A percentile compares a stretch with the other conserved stretches of the same genome.
These are phyloP conservation scores for Agriotes lineatus DNA, from an alignment of 2,888 invertebrate species.

Conservation along the genomic window DNA sequence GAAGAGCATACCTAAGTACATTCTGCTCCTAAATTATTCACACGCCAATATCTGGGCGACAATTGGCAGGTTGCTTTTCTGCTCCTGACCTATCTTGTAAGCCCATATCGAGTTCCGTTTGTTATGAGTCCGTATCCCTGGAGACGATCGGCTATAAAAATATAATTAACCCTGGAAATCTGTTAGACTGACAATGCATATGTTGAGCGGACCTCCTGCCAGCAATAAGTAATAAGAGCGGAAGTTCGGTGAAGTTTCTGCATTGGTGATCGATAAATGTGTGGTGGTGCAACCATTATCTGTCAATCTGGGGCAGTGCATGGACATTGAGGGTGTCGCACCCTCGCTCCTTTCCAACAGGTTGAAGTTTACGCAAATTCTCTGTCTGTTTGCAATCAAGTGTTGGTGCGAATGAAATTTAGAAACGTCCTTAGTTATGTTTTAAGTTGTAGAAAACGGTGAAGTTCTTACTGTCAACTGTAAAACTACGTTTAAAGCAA, in stretches of 20 bases:
- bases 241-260: background rate
- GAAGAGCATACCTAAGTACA: background rate
- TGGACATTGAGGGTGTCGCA: conserved; percentile 61
- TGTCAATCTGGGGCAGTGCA: conserved; percentile 63
- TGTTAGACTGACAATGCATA: conserved; percentile 14
- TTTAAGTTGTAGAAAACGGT: too few relatives aligned
- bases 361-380: too few relatives aligned
- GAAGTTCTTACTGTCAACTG: too few relatives aligned
- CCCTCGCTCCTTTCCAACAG: conserved; percentile 46
- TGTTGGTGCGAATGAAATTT: too few relatives aligned
- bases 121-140: conserved; percentile 11
- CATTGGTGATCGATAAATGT: conserved; percentile 1
- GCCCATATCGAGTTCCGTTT: conserved; percentile 4
- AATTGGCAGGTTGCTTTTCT: background rate
- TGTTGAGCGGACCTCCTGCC: background rate
- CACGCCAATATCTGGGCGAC: background rate
- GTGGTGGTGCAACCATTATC: background rate
- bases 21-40: background rate
- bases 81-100: background rate
- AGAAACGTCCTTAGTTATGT: too few relatives aligned
- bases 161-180: conserved; percentile 12
- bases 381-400: too few relatives aligned
- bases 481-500: too few relatives aligned
- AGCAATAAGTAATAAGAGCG: conserved; percentile 2
- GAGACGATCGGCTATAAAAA: conserved; percentile 9